These are phyloP conservation scores for Macaria liturata DNA, from an alignment of 2,888 invertebrate species.

Conservation along the genomic window DNA sequence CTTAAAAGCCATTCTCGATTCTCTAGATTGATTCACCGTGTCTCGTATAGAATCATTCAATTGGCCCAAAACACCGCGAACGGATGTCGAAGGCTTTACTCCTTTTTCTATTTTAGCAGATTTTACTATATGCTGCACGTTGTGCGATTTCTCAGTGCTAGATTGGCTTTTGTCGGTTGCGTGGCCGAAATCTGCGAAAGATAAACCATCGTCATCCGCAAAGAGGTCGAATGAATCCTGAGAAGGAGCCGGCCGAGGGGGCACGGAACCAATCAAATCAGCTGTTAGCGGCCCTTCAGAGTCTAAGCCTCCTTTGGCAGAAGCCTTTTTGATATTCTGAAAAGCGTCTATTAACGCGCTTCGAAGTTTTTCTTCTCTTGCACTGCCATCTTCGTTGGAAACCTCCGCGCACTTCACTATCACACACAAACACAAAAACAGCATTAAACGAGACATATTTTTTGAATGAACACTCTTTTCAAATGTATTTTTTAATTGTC, in stretches of 20 bases:
- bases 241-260: slow-evolving; percentile 46
- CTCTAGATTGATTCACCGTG: slow-evolving; percentile 68
- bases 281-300: slow-evolving; percentile 59
- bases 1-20: slow-evolving; percentile 56
- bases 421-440: slow-evolving; percentile 48
- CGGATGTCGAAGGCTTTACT: slow-evolving; percentile 31
- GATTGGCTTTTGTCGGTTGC: slow-evolving; percentile 48
- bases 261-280: slow-evolving; percentile 64
- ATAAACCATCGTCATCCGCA: slow-evolving; percentile 70
- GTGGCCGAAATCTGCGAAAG: slow-evolving; percentile 65
- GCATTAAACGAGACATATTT: slow-evolving; percentile 64
- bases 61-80: slow-evolving; percentile 54
- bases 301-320: slow-evolving; percentile 66
- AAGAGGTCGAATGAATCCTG: slow-evolving; percentile 66
- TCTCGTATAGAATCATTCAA: slow-evolving; percentile 61
- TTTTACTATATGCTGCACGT: slow-evolving; percentile 75
- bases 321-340: slow-evolving; percentile 73
- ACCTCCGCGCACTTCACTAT: slow-evolving; percentile 56
- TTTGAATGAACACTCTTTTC: slow-evolving; percentile 31
- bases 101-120: slow-evolving; percentile 46
- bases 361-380: slow-evolving; percentile 70
- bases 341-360: slow-evolving; percentile 76
- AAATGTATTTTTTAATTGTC: slow-evolving; percentile 11
- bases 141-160: slow-evolving; percentile 71
- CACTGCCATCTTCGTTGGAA: slow-evolving; percentile 57